phyloP scores from a whole-genome alignment of 2,797 vertebrate species.

The Sebastes iracundus region DNA sequence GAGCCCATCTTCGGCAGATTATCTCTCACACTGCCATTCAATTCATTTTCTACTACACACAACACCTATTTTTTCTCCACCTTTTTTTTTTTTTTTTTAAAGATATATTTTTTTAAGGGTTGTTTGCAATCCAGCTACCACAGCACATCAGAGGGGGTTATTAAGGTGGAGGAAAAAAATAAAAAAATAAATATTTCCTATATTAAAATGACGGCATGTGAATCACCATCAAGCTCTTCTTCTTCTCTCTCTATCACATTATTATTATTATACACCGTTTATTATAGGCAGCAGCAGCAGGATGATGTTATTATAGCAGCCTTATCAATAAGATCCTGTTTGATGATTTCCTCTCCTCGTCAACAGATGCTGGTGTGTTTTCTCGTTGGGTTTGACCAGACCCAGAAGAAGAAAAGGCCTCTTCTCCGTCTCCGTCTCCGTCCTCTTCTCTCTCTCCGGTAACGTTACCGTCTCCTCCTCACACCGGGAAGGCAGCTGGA shows the following conservation, averaged over 20 bases:
- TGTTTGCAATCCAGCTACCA: constrained; percentile 41
- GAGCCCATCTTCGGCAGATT: constrained; percentile 77
- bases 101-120: constrained; percentile 1
- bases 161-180: not conserved
- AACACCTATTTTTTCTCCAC: constrained; percentile 14
- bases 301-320: too few species aligned
- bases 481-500: too few species aligned
- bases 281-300: too few species aligned
- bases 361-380: too few species aligned
- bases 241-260: constrained; percentile 22
- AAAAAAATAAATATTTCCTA: constrained; percentile 75
- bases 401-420: too few species aligned
- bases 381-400: too few species aligned
- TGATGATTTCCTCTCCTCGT: too few species aligned
- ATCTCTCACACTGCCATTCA: constrained; percentile 70
- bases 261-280: too few species aligned
- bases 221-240: constrained; percentile 50
- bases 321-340: too few species aligned
- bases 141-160: constrained; percentile 50
- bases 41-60: constrained; percentile 66
- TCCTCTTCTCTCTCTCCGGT: too few species aligned
- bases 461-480: too few species aligned
- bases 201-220: constrained; percentile 82
- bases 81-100: not conserved
- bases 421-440: too few species aligned